phyloP scores from a whole-genome alignment of 2,113 vertebrate species.

The human region DNA sequence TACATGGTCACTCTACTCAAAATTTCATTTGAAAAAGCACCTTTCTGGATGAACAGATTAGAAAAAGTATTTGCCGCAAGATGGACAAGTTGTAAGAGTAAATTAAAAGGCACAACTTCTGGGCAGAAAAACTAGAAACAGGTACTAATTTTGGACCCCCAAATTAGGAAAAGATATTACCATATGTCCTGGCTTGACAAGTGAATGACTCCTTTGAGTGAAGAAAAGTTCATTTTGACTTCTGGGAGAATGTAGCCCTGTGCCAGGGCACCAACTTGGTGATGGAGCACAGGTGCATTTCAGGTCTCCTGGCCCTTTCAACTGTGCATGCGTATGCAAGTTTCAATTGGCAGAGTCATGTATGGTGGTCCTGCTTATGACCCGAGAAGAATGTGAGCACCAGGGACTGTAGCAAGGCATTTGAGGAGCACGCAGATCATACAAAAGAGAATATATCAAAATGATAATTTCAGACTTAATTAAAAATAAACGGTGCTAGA shows the following conservation, averaged over 20 bases:
- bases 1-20: background rate
- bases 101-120: background rate
- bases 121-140: background rate
- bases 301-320: background rate
- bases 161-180: background rate
- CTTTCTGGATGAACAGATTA: background rate
- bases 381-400: background rate
- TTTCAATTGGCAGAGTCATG: background rate
- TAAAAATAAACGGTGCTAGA: background rate
- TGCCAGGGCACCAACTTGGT: background rate
- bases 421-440: background rate
- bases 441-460: background rate
- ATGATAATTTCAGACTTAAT: background rate
- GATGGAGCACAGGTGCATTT: background rate
- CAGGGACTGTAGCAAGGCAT: background rate
- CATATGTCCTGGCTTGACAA: background rate
- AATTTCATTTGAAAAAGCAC: background rate
- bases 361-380: background rate
- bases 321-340: background rate
- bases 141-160: background rate
- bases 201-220: background rate
- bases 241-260: background rate
- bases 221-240: background rate
- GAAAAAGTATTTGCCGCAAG: background rate
- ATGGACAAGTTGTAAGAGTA: background rate